Evolutionary conservation across 2,113 vertebrate genomes (phyloP).

Genomic region (Isurus oxyrinchus): DNA sequence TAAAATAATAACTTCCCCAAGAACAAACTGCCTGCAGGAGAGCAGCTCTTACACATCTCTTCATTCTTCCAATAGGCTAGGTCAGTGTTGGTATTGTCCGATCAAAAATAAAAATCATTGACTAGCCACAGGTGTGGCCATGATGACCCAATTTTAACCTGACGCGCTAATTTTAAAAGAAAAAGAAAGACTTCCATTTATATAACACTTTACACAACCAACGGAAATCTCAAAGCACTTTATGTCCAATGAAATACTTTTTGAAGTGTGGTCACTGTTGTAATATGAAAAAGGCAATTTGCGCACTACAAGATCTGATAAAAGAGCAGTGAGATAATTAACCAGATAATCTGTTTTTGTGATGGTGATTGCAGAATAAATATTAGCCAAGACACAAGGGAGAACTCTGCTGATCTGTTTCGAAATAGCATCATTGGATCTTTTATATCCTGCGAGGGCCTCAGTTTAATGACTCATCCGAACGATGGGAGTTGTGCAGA

Average conservation of each 20-base stretch:
- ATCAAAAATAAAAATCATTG: too few species aligned
- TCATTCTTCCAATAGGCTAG: not conserved
- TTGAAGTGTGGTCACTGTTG: not conserved
- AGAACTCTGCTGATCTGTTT: not conserved
- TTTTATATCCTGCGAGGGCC: not conserved
- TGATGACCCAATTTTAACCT: not conserved
- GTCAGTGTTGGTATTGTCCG: not conserved
- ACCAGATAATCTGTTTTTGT: not conserved
- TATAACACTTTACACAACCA: not conserved
- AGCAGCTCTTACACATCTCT: not conserved
- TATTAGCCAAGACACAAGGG: not conserved
- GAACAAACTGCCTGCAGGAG: not conserved
- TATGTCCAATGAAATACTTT: too few species aligned
- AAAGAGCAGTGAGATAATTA: not conserved
- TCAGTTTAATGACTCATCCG: not conserved
- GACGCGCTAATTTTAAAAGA: not conserved
- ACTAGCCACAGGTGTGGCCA: not conserved
- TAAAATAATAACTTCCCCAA: not conserved
- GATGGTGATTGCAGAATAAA: not conserved
- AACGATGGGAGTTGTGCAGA: not conserved
- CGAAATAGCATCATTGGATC: not conserved
- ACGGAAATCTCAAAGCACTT: not conserved
- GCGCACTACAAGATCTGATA: not conserved
- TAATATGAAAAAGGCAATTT: not conserved
- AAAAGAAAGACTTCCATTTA: not conserved